Conservation (phyloP, 1,140 invertebrate genomes). For the Drosophila miranda region DNA sequence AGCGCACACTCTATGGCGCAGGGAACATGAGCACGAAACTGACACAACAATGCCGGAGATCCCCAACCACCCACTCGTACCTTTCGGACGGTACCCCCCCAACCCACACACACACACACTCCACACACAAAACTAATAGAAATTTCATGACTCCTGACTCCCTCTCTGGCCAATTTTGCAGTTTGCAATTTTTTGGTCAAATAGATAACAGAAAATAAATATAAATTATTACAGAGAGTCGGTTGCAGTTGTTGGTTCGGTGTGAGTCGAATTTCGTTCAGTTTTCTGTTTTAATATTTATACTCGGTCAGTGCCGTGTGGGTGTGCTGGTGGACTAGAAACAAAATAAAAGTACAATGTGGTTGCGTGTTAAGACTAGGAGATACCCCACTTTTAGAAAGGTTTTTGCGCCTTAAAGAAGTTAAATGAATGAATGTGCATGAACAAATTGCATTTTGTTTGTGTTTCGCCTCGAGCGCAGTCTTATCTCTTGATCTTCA, state of each 20-base stretch:
- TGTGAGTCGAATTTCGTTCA: constrained; percentile 17
- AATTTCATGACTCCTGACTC: constrained; percentile 36
- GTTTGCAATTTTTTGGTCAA: constrained; percentile 51
- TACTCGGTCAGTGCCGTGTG: constrained; percentile 21
- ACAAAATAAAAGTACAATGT: background rate
- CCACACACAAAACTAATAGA: constrained; percentile 14
- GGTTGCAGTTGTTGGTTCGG: constrained; percentile 9
- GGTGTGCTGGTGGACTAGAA: background rate
- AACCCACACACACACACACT: constrained; percentile 9
- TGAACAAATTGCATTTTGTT: too few relatives aligned
- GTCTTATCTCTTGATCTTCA: too few relatives aligned
- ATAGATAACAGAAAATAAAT: constrained; percentile 58
- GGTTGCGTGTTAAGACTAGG: background rate
- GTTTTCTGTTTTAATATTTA: constrained; percentile 40
- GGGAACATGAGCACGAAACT: constrained; percentile 26
- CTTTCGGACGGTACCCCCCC: too few relatives aligned
- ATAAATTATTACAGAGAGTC: constrained; percentile 48
- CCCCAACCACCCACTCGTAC: background rate
- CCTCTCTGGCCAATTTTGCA: constrained; percentile 28
- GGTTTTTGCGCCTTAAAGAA: too few relatives aligned
- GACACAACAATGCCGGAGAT: constrained; percentile 38
- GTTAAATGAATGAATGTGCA: too few relatives aligned
- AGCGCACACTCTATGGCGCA: background rate
- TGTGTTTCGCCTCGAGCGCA: too few relatives aligned
- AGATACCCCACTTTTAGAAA: background rate